phyloP scores from a whole-genome alignment of 2,797 vertebrate genomes.

The Denticeps clupeoides region DNA sequence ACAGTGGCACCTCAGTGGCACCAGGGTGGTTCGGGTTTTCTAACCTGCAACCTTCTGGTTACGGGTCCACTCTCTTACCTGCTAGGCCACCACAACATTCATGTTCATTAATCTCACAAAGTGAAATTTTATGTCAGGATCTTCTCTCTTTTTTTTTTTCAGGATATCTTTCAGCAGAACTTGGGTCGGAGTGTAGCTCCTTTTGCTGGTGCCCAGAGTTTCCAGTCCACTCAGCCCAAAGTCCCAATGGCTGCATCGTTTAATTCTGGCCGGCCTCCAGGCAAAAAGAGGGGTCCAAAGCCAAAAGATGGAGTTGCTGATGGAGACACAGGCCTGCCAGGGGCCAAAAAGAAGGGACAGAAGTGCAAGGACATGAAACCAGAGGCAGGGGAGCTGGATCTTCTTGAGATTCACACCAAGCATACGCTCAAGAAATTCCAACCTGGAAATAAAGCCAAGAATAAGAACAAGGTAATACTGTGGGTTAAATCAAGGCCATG shows the following conservation, averaged over 20 bases:
- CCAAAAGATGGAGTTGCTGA: conserved; percentile 61
- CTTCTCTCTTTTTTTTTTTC: conserved; percentile 18
- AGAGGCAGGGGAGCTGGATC: conserved; percentile 65
- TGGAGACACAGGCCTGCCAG: conserved; percentile 37
- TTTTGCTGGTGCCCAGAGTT: conserved; percentile 59
- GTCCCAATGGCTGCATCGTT: conserved; percentile 53
- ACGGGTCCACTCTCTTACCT: no score
- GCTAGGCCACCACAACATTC: no score
- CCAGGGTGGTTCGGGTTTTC: no score
- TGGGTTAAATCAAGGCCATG: no score
- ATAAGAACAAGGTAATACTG: conserved; percentile 56
- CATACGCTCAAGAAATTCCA: conserved; percentile 70
- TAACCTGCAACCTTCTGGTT: no score
- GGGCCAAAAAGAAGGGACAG: conserved; percentile 66
- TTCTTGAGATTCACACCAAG: conserved; percentile 72
- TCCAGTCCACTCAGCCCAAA: conserved; percentile 56
- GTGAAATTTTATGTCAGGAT: no score
- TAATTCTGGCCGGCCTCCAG: conserved; percentile 60
- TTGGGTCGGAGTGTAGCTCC: conserved; percentile 69
- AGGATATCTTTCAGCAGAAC: conserved; percentile 89
- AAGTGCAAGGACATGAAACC: conserved; percentile 62
- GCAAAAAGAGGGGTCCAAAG: conserved; percentile 74
- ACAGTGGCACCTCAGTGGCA: no score
- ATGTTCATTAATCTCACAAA: no score
- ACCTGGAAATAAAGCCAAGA: conserved; percentile 56